Conservation (phyloP, 2,888 invertebrate genomes). For the Dynastes hyllus region DNA sequence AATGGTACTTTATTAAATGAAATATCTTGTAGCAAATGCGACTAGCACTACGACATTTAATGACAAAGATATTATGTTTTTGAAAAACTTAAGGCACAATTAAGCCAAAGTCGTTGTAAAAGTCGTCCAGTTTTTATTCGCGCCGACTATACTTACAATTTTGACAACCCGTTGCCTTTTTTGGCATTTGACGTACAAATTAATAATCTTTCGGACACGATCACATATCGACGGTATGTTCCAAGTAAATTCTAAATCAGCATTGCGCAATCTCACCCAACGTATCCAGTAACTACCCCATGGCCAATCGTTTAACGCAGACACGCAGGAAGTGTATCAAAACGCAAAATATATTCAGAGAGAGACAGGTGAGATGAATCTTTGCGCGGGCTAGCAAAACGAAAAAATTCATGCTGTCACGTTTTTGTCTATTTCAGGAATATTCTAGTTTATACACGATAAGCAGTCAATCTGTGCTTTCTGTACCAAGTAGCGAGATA, state of each 20-base stretch:
- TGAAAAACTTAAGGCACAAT: too few relatives aligned
- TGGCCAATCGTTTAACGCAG: constrained; percentile 38
- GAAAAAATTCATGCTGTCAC: background rate
- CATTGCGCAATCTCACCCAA: constrained; percentile 14
- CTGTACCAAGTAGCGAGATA: constrained; percentile 41
- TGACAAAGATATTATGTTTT: too few relatives aligned
- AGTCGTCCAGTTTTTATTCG: too few relatives aligned
- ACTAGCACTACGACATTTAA: too few relatives aligned
- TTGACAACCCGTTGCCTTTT: background rate
- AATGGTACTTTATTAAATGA: too few relatives aligned
- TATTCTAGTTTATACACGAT: constrained; percentile 49
- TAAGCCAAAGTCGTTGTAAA: too few relatives aligned
- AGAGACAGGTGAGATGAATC: constrained; percentile 28
- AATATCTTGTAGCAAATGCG: too few relatives aligned
- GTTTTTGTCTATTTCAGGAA: constrained; percentile 33
- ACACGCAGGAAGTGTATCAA: constrained; percentile 47
- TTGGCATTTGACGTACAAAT: constrained; percentile 36
- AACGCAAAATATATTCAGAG: constrained; percentile 47
- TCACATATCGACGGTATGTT: constrained; percentile 43
- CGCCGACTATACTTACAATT: too few relatives aligned
- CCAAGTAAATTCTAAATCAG: constrained; percentile 42
- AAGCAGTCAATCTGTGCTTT: constrained; percentile 39
- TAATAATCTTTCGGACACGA: constrained; percentile 29
- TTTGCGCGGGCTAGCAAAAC: background rate
- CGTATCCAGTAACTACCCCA: constrained; percentile 12